A percentile compares a stretch with the other conserved stretches of the same genome.
Conservation (phyloP, 2,888 invertebrate species). For the Drosophila borborema region DNA sequence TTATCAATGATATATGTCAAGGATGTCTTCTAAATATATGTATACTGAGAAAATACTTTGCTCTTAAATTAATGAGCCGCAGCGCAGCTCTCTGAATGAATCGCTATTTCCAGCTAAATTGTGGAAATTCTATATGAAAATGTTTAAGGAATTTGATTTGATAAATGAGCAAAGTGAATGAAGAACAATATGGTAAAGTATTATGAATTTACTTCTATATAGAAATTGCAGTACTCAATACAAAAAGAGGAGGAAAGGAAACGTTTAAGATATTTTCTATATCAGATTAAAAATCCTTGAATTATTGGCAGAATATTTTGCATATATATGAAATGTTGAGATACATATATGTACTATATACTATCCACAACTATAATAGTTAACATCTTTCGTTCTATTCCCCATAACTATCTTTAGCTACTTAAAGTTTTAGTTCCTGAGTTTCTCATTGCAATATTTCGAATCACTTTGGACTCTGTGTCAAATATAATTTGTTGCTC, state of each 20-base stretch:
- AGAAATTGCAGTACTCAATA: no score
- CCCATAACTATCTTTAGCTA: neutral
- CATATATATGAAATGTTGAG: no score
- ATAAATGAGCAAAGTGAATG: neutral
- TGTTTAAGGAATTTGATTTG: neutral
- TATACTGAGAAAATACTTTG: constrained; percentile 9
- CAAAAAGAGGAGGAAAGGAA: no score
- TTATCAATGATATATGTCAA: constrained; percentile 56
- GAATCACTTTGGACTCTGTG: constrained; percentile 31
- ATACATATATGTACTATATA: no score
- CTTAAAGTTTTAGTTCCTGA: neutral
- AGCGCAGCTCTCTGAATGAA: constrained; percentile 22
- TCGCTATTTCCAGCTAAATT: constrained; percentile 11
- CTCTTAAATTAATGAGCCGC: constrained; percentile 43
- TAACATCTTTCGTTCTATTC: no score
- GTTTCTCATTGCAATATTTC: neutral
- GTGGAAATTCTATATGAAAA: neutral
- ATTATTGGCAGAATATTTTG: no score
- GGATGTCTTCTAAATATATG: constrained; percentile 10
- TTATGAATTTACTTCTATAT: no score
- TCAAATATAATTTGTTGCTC: constrained; percentile 54
- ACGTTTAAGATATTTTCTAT: no score
- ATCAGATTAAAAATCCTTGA: no score
- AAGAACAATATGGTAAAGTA: no score
- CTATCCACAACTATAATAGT: no score